phyloP scores from a whole-genome alignment of 2,888 invertebrate genomes.

The Romanomermis culicivorax region DNA sequence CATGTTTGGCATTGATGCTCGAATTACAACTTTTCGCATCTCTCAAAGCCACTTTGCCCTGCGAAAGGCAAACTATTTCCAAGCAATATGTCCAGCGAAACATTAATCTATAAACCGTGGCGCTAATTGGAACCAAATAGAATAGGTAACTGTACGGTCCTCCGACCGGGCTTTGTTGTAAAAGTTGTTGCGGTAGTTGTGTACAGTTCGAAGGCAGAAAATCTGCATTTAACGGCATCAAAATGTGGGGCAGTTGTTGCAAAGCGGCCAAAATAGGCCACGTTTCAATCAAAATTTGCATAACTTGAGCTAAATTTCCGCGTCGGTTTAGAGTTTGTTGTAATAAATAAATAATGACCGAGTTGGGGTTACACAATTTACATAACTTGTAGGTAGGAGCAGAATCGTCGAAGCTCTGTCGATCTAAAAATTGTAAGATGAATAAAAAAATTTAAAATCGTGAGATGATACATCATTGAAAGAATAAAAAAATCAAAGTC shows the following conservation, averaged over 20 bases:
- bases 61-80: neutral
- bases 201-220: neutral
- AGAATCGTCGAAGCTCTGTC: too few relatives aligned
- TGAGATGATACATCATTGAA: too few relatives aligned
- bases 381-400: too few relatives aligned
- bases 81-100: neutral
- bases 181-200: too few relatives aligned
- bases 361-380: slow-evolving; percentile 65
- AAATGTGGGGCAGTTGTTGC: slow-evolving; percentile 1
- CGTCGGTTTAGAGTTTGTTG: slow-evolving; percentile 54
- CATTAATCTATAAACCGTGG: neutral
- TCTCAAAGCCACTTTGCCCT: neutral
- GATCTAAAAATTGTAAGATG: too few relatives aligned
- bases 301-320: neutral
- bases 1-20: neutral
- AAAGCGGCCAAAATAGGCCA: neutral
- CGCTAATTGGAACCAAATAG: neutral
- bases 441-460: too few relatives aligned
- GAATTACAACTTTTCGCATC: neutral
- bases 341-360: slow-evolving; percentile 62
- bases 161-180: neutral
- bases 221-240: neutral
- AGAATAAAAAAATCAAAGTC: too few relatives aligned
- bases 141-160: neutral
- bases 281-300: slow-evolving; percentile 1